Percentiles rank a stretch among this genome's conserved stretches.
These are phyloP conservation scores for Cydia fagiglandana DNA, from an alignment of 1,140 invertebrate species.

Conservation along the genomic window DNA sequence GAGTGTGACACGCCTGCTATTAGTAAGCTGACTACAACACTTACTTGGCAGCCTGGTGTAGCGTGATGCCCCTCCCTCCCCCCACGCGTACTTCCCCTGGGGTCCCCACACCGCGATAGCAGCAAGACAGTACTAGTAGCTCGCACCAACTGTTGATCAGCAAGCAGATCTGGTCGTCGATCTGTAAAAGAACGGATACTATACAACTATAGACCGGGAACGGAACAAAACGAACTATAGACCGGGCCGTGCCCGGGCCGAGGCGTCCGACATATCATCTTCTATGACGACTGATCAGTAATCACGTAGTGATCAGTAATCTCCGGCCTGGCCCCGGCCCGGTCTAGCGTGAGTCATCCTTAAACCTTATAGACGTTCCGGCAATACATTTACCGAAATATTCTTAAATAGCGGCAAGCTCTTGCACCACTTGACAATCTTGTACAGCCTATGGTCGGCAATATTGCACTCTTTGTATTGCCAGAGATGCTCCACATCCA, in stretches of 20 bases:
- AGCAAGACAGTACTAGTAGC: conserved; percentile 94
- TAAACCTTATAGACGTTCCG: too few species aligned
- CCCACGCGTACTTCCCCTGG: conserved; percentile 92
- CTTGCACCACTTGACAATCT: conserved; percentile 99
- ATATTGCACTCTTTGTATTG: conserved; percentile 96
- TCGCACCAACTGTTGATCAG: conserved; percentile 99
- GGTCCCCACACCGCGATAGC: conserved; percentile 91
- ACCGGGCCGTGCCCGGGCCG: too few species aligned
- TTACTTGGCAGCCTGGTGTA: conserved; percentile 85
- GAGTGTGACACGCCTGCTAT: too few species aligned
- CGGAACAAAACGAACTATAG: too few species aligned
- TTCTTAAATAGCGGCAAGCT: conserved; percentile 97
- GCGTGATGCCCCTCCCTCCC: conserved; percentile 86
- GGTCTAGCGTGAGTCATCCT: too few species aligned
- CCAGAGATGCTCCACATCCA: conserved; percentile 96
- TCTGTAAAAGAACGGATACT: conserved; percentile 43
- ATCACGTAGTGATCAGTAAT: too few species aligned
- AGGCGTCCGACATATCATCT: too few species aligned
- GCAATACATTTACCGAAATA: conserved; percentile 87
- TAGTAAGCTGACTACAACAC: too few species aligned
- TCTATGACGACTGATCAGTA: too few species aligned
- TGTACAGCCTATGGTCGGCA: conserved; percentile 96
- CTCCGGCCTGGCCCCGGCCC: too few species aligned
- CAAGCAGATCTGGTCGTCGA: conserved; percentile 94
- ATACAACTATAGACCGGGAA: too few species aligned